Conservation (phyloP, 1,140 invertebrate species). For the Polypedilum vanderplanki region DNA sequence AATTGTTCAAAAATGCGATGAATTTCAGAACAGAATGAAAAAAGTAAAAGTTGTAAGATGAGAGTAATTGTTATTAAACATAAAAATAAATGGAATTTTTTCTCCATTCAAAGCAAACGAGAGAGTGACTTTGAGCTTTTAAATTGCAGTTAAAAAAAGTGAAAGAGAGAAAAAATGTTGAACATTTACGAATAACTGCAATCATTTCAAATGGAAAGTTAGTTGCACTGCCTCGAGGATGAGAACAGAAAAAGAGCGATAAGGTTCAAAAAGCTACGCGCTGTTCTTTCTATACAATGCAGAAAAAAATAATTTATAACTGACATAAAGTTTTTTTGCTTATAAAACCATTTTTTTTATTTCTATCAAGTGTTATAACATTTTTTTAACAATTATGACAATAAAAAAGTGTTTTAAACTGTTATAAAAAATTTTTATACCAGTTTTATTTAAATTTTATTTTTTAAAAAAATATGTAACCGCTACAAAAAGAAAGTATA, state of each 20-base stretch:
- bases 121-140: neutral
- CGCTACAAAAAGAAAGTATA: too few species aligned
- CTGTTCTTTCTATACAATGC: too few species aligned
- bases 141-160: constrained; percentile 17
- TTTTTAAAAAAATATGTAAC: too few species aligned
- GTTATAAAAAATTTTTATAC: too few species aligned
- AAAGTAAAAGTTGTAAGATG: neutral
- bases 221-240: neutral
- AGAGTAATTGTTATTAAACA: constrained; percentile 24
- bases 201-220: constrained; percentile 22
- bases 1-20: neutral
- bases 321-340: too few species aligned
- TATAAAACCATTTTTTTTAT: too few species aligned
- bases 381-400: too few species aligned
- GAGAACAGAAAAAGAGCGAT: neutral
- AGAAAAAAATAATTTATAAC: too few species aligned
- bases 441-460: too few species aligned
- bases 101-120: neutral
- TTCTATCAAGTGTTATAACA: too few species aligned
- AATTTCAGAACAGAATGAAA: neutral
- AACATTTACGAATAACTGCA: neutral
- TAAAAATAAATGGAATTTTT: constrained; percentile 21
- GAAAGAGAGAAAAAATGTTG: neutral
- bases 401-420: too few species aligned
- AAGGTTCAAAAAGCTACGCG: neutral